Conservation (phyloP, 2,888 invertebrate species). For the Lydus trimaculatus region DNA sequence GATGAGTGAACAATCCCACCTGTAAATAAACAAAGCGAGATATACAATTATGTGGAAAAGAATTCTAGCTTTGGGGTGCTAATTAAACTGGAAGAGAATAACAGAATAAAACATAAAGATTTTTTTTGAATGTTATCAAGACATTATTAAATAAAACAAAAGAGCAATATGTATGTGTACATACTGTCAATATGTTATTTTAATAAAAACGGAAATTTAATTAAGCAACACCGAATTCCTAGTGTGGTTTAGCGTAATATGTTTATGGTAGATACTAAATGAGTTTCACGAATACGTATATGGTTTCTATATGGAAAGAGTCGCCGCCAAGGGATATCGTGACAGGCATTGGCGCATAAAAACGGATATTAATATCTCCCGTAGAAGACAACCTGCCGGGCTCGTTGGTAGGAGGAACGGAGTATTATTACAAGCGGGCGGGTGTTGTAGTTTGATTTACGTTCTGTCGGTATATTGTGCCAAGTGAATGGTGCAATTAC, state of each 20-base stretch:
- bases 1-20: slow-evolving; percentile 5
- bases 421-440: slow-evolving; percentile 39
- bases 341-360: slow-evolving; percentile 35
- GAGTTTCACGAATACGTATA: slow-evolving; percentile 12
- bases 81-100: slow-evolving; percentile 22
- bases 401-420: slow-evolving; percentile 30
- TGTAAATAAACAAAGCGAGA: slow-evolving; percentile 9
- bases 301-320: slow-evolving; percentile 12
- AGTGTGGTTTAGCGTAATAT: slow-evolving; percentile 27
- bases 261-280: slow-evolving; percentile 25
- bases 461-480: slow-evolving; percentile 43
- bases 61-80: slow-evolving; percentile 23
- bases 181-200: slow-evolving; percentile 11
- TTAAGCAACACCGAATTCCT: slow-evolving; percentile 24
- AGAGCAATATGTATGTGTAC: not conserved
- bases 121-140: not conserved
- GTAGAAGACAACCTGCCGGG: slow-evolving; percentile 36
- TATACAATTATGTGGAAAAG: slow-evolving; percentile 13
- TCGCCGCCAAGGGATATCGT: not conserved
- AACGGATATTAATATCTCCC: slow-evolving; percentile 44
- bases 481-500: slow-evolving; percentile 46
- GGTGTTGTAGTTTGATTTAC: slow-evolving; percentile 46
- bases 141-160: not conserved
- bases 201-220: slow-evolving; percentile 27
- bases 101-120: slow-evolving; percentile 10